phyloP scores from a whole-genome alignment of 1,140 invertebrate species.

The Parapsyche elsis region DNA sequence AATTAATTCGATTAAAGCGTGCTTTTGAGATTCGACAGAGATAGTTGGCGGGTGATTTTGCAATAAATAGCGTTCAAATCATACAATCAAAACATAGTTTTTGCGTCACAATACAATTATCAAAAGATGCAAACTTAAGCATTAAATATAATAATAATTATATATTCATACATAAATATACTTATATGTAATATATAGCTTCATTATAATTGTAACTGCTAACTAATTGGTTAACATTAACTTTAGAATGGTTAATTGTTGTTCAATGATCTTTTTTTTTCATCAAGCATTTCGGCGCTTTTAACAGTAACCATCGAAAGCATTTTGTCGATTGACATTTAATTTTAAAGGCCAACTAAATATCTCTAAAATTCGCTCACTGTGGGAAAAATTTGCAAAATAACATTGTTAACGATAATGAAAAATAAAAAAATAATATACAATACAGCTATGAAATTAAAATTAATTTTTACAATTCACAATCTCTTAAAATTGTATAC shows the following conservation, averaged over 20 bases:
- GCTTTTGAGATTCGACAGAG: background rate
- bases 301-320: slow-evolving; percentile 31
- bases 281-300: slow-evolving; percentile 26
- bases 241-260: slow-evolving; percentile 41
- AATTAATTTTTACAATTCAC: no score
- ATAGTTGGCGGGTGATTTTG: slow-evolving; percentile 2
- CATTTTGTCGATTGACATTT: slow-evolving; percentile 31
- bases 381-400: background rate
- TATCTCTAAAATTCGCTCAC: slow-evolving; percentile 3
- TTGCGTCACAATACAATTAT: no score
- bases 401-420: background rate
- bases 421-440: no score
- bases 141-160: background rate
- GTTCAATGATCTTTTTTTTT: slow-evolving; percentile 24
- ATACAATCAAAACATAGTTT: background rate
- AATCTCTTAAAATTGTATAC: no score
- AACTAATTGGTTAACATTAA: slow-evolving; percentile 30
- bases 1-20: slow-evolving; percentile 1
- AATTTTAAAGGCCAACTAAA: slow-evolving; percentile 27
- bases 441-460: no score
- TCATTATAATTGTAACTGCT: slow-evolving; percentile 6
- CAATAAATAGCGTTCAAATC: background rate
- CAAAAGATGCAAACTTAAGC: slow-evolving; percentile 5
- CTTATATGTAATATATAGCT: background rate
- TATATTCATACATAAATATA: slow-evolving; percentile 11